Base-by-base conservation (phyloP, 2,113 vertebrate genomes). In the Chlamydotis undulata region DNA sequence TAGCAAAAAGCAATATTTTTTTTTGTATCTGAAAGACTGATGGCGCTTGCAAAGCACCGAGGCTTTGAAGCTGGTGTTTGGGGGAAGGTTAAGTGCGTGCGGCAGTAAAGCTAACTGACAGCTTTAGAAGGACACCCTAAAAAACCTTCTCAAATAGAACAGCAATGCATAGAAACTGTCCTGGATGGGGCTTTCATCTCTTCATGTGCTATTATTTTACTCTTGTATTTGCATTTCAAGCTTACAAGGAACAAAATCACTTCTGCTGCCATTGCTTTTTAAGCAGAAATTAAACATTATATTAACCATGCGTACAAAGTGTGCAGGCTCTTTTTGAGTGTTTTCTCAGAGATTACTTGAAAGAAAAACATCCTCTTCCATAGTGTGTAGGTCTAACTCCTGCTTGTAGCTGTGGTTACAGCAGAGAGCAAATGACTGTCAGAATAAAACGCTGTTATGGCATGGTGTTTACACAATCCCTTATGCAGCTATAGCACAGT, bases 1-100 rank as follows among this genome's bases (percentile, higher is more conserved):
- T 75, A 92, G 69, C 29, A 93, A 81, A 93, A 81, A 83, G 60
- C 78, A 94, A 13, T 87, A 70, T 67, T 93, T 94, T 37, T 37
- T 93, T 70, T 75, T 50, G 26, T 74, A 60, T 64, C 56, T 89
- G 79, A 83, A 93, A 92, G 69, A 65, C 41, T 2, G 19, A 13
- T 64, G 43, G 13, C 0, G 0, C 53, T 60, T 4, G 1, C 49
- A 78, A 86, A 92, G 68, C 64, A 68, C 16, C 12, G 49, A 91
- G 19, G 25, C 60, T 84, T 91, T 92, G 94, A 94, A 88, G 50
- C 2, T 59, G 50, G 31, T 91, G 29, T 63, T 90, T 1, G 1
- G 33, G 31, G 70, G 59, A 61, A 88, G 43, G 52, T 28, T 95
- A 89, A 84, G 24, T 35, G 73, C 57, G 71, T 37, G 76, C 0